Evolutionary conservation across 2,113 vertebrate genomes (phyloP), one percentile per base, ranked within the genome.

Genomic region (Mastomys coucha): DNA sequence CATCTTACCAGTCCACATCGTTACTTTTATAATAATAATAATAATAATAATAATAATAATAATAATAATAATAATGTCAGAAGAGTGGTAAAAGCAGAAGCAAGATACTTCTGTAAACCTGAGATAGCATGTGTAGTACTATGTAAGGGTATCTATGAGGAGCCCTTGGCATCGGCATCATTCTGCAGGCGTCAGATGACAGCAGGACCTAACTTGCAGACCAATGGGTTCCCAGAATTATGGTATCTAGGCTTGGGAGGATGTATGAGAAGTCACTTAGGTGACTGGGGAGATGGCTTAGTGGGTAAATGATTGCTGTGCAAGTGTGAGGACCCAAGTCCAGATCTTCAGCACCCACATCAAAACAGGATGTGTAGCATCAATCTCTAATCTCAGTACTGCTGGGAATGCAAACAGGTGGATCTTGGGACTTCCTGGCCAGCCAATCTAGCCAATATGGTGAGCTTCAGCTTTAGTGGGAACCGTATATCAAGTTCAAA

Each of bases 181-280:
- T 39, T 91, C 65, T 90, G n/a, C 51, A 77, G 84, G 80, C 88
- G 53, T 89, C 67, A 56, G 42, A 86, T 56, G 26, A 42, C 45
- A 77, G 49, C 76, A 92, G 77, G 39, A 82, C 58, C 81, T 94
- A 39, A 76, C 75, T 26, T 42, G 45, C 17, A 73, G 33, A 81
- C 39, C 70, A 10, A 63, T 36, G 36, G 87, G 75, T 85, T 93
- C 16, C 53, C 67, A 93, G 76, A 72, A 81, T 84, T 49, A 42
- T 13, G 17, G 69, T 19, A 89, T 56, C 81, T 42, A 89, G 73
- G 4, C 3, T 86, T 91, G 72, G 94, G 92, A 88, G 78, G 75
- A 90, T 85, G 78, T 63, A 92, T 85, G 60, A 81, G 63, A 58
- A 73, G 63, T 88, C 51, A 39, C 42, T 84, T 92, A 51, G 49